Conservation (phyloP, 2,113 vertebrate species). For the Pelmatolapia mariae region DNA sequence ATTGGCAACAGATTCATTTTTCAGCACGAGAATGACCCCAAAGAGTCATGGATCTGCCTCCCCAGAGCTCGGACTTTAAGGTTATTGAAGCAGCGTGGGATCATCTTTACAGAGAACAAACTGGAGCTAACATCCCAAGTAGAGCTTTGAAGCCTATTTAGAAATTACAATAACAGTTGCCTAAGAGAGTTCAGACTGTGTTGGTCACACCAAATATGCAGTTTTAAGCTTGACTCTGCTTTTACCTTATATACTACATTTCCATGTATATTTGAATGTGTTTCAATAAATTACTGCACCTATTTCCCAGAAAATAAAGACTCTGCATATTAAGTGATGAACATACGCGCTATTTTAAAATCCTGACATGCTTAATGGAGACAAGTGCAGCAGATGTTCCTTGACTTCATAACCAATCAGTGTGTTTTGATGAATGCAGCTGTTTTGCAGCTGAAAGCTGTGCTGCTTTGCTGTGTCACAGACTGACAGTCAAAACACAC, state of each 20-base stretch:
- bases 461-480: slow-evolving; percentile 21
- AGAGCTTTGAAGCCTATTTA: not conserved
- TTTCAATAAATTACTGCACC: not conserved
- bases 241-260: not conserved
- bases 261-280: not conserved
- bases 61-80: not conserved
- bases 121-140: not conserved
- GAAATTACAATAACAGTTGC: not conserved
- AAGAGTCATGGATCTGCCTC: not conserved
- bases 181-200: not conserved
- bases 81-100: not conserved
- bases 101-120: not conserved
- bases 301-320: not conserved
- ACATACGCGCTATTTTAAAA: not conserved
- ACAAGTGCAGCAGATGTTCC: not conserved
- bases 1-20: not conserved
- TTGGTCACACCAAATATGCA: not conserved
- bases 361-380: not conserved
- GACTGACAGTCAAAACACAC: slow-evolving; percentile 36
- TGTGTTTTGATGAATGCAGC: slow-evolving; percentile 27
- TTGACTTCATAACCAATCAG: slow-evolving; percentile 7
- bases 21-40: not conserved
- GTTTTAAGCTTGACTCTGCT: not conserved
- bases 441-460: slow-evolving; percentile 13
- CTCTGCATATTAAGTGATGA: not conserved